Percentiles rank a stretch among this genome's conserved stretches.
Evolutionary conservation across 2,888 invertebrate genomes (phyloP).

Genomic region (Tiliacea aurago): DNA sequence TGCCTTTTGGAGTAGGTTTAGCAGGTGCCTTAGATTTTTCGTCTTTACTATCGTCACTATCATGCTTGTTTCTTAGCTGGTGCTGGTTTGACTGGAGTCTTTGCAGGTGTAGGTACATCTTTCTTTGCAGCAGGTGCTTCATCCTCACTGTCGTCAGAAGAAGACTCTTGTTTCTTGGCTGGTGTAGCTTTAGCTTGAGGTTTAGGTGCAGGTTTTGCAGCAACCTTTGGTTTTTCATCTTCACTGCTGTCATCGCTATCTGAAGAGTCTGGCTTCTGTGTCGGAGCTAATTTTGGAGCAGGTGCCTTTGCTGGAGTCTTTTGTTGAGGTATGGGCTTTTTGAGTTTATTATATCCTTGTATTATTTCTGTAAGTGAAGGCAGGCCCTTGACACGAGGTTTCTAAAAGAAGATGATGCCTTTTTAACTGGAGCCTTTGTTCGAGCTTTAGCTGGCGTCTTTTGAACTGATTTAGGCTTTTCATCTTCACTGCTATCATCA

Average conservation of each 20-base stretch:
- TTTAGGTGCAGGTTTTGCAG: constrained; percentile 63
- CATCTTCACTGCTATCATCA: constrained; percentile 80
- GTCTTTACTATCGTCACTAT: constrained; percentile 81
- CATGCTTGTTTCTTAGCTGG: constrained; percentile 66
- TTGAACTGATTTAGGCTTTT: constrained; percentile 63
- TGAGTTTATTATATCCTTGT: constrained; percentile 54
- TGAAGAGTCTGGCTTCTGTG: constrained; percentile 60
- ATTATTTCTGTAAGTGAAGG: constrained; percentile 92
- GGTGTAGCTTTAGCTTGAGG: constrained; percentile 63
- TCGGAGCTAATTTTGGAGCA: no score
- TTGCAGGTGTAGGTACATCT: constrained; percentile 68
- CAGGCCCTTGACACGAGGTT: constrained; percentile 91
- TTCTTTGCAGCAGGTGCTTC: constrained; percentile 62
- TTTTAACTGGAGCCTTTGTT: constrained; percentile 62
- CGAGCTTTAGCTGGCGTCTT: constrained; percentile 62
- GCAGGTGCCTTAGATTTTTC: constrained; percentile 60
- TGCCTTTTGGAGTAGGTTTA: constrained; percentile 64
- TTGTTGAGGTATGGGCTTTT: constrained; percentile 68
- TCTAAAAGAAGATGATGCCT: constrained; percentile 78
- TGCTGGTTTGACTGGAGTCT: constrained; percentile 53
- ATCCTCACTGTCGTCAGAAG: constrained; percentile 81
- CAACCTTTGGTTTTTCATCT: constrained; percentile 77
- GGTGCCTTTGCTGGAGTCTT: constrained; percentile 68
- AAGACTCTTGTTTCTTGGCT: constrained; percentile 74
- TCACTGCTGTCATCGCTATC: constrained; percentile 78